A percentile compares a stretch with the other conserved stretches of the same genome.
phyloP scores from a whole-genome alignment of 2,113 vertebrate genomes.

The Engraulis encrasicolus region DNA sequence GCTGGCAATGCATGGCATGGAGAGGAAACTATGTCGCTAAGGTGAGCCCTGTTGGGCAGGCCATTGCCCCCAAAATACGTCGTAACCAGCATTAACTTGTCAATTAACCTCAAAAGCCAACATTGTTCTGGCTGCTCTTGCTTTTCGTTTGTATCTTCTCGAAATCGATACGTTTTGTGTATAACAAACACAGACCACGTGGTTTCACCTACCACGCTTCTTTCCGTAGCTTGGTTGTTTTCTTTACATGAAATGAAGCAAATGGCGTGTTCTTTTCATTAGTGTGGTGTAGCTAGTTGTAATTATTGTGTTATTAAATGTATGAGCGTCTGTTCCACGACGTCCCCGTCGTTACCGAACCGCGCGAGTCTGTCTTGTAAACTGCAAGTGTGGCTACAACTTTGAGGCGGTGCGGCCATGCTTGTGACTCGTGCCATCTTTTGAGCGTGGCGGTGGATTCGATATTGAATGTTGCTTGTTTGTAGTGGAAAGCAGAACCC shows the following conservation, averaged over 20 bases:
- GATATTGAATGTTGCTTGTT: not conserved
- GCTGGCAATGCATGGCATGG: conserved; percentile 66
- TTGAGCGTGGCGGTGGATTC: not conserved
- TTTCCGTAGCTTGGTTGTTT: not conserved
- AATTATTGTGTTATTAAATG: not conserved
- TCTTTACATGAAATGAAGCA: not conserved
- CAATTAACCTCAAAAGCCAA: not conserved
- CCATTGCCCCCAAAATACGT: conserved; percentile 27
- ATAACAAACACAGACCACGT: conserved; percentile 93
- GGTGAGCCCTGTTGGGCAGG: conserved; percentile 55
- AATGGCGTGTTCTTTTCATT: not conserved
- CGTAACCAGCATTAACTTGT: not conserved
- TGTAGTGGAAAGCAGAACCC: not conserved
- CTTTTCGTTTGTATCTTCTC: conserved; percentile 60
- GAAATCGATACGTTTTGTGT: conserved; percentile 79
- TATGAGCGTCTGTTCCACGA: not conserved
- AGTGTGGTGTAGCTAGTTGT: not conserved
- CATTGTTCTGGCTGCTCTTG: conserved; percentile 8
- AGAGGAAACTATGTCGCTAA: conserved; percentile 73
- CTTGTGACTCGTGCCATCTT: conserved; percentile 67
- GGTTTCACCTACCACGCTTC: conserved; percentile 82
- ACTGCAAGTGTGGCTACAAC: conserved; percentile 57
- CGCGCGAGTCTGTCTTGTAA: conserved; percentile 22
- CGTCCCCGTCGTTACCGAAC: not conserved
- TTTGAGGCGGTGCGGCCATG: conserved; percentile 82